Evolutionary conservation across 2,888 invertebrate genomes (phyloP).

Genomic region (Cyaniris semiargus): DNA sequence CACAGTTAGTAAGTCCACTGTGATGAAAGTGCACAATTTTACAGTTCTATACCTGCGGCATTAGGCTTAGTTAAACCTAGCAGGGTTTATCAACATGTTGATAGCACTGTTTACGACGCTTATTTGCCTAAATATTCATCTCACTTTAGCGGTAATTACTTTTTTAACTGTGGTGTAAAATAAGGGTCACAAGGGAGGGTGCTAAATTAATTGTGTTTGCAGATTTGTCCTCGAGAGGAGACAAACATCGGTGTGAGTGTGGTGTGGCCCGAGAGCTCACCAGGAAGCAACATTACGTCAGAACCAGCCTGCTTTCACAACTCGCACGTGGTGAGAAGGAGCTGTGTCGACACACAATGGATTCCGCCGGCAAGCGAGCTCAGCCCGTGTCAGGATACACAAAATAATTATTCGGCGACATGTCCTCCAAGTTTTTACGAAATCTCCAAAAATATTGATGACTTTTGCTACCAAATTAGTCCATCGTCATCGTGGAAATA

Average conservation of each 20-base stretch:
- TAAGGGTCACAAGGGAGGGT: neutral
- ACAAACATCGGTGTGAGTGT: conserved; percentile 56
- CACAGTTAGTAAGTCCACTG: conserved; percentile 38
- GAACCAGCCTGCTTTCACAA: conserved; percentile 60
- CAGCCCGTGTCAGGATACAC: conserved; percentile 53
- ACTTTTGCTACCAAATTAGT: conserved; percentile 63
- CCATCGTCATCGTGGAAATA: conserved; percentile 56
- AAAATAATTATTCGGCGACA: conserved; percentile 51
- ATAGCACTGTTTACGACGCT: neutral
- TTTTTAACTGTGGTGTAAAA: neutral
- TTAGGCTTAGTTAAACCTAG: neutral
- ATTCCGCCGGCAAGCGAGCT: conserved; percentile 52
- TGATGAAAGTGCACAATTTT: conserved; percentile 34
- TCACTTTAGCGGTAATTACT: neutral
- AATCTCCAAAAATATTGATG: conserved; percentile 54
- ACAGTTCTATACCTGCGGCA: neutral
- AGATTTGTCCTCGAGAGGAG: conserved; percentile 64
- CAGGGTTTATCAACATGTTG: neutral
- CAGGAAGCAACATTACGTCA: conserved; percentile 55
- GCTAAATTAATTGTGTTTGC: conserved; percentile 39
- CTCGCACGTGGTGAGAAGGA: conserved; percentile 54
- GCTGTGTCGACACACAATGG: conserved; percentile 61
- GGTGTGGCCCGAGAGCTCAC: conserved; percentile 55
- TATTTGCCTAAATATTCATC: neutral
- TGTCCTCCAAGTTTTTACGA: conserved; percentile 64